Conservation (phyloP, 2,888 invertebrate genomes). For the Nezara viridula region DNA sequence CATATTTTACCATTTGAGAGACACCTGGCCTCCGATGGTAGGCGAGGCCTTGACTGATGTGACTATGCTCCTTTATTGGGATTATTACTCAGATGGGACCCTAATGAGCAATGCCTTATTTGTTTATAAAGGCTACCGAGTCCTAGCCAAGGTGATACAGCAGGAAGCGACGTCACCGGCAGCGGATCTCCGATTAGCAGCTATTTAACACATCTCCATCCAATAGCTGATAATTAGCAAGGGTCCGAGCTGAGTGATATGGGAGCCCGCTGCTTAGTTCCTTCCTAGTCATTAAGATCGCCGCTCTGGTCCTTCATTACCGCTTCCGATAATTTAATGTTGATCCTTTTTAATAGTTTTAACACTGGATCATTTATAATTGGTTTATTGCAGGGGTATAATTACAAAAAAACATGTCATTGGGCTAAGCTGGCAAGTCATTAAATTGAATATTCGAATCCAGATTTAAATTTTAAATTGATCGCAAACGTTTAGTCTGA, state of each 20-base stretch:
- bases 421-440: background rate
- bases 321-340: background rate
- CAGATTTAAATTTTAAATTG: background rate
- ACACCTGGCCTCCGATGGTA: background rate
- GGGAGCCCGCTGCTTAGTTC: background rate
- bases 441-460: background rate
- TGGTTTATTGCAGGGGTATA: background rate
- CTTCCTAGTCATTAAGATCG: slow-evolving; percentile 13
- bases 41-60: background rate
- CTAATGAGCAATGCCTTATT: slow-evolving; percentile 6
- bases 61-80: background rate
- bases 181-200: background rate
- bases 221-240: background rate
- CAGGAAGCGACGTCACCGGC: background rate
- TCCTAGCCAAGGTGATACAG: background rate
- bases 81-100: slow-evolving; percentile 15
- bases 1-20: background rate
- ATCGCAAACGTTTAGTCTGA: background rate
- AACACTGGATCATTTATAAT: background rate
- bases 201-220: background rate
- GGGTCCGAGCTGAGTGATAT: background rate
- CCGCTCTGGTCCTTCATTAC: background rate
- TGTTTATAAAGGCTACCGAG: slow-evolving; percentile 38
- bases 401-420: background rate
- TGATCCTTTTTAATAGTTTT: background rate